Evolutionary conservation across 2,888 invertebrate genomes (phyloP), one percentile per base, ranked within the genome.

Genomic region (Phlogophora meticulosa): DNA sequence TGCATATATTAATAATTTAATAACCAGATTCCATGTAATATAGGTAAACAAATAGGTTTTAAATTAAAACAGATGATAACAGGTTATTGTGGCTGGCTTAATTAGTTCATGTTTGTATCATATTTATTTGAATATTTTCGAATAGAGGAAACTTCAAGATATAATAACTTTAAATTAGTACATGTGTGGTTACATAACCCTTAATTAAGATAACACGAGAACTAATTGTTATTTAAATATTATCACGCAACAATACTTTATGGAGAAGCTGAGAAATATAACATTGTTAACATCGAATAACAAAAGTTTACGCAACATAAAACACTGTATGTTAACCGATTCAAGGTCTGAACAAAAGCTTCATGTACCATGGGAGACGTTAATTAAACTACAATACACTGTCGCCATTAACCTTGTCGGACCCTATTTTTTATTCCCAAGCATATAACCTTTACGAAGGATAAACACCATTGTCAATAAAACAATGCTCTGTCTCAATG

Each of bases 351-450:
- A 67, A 72, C 72, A 72, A 82, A 80, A 76, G 70, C 59, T 72
- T 52, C 51, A 67, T 67, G 69, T 78, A 48, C 65, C 66, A 82
- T 81, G 74, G 82, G 77, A 79, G 69, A 86, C 85, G 85, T 81
- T 89, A 88, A 91, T 92, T 91, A 88, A 83, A 72, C 79, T 76
- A 86, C 85, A 84, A 59, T 85, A 84, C 88, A 90, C 90, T 91
- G 90, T 90, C 87, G 84, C 73, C 71, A 75, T 83, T 85, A 88
- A 90, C 91, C 90, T 92, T 88, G 88, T 69, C 80, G 77, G 82
- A 78, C 87, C 87, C 85, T 84, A 78, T 76, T 85, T 86, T 87
- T 87, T 85, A 84, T 89, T 89, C 85, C 80, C 88, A 88, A 81
- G 80, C 76, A 70, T 69, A 69, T 73, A 87, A 85, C 86, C 84